These are phyloP conservation scores for Drosophila lacertosa DNA, from an alignment of 1,140 invertebrate species.

Conservation along the genomic window DNA sequence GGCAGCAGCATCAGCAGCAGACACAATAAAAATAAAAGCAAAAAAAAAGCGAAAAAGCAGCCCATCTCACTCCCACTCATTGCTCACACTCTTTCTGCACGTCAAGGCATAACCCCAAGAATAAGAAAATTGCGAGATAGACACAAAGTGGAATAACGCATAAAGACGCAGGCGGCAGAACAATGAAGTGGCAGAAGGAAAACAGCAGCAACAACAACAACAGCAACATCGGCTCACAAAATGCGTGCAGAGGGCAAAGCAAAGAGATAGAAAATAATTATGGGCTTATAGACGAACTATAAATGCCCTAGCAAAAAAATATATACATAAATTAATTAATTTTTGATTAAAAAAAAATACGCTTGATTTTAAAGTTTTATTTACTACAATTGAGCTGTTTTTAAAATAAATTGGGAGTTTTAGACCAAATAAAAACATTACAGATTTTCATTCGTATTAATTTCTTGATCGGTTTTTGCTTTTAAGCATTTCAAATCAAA, in stretches of 20 bases:
- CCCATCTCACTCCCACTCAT: slow-evolving; percentile 15
- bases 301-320: slow-evolving; percentile 6
- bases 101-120: slow-evolving; percentile 54
- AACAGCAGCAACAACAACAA: slow-evolving; percentile 25
- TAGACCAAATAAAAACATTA: too few relatives aligned
- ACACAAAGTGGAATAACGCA: slow-evolving; percentile 72
- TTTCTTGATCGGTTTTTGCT: not conserved
- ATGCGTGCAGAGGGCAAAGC: slow-evolving; percentile 2
- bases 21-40: slow-evolving; percentile 76
- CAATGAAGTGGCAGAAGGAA: slow-evolving; percentile 56
- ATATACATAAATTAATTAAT: not conserved
- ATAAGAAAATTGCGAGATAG: slow-evolving; percentile 75
- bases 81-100: slow-evolving; percentile 27
- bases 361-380: too few relatives aligned
- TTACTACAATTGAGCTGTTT: too few relatives aligned
- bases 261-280: not conserved
- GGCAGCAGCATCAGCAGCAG: slow-evolving; percentile 22
- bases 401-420: too few relatives aligned
- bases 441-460: too few relatives aligned
- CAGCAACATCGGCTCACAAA: not conserved
- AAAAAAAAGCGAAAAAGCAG: slow-evolving; percentile 35
- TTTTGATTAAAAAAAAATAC: not conserved
- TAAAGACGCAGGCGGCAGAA: slow-evolving; percentile 59
- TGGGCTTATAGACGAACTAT: not conserved
- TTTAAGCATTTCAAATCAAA: too few relatives aligned